Percentiles rank a stretch among this genome's conserved stretches.
phyloP scores from a whole-genome alignment of 53 echinoderm and acorn worm species.

The Apostichopus leukothele region DNA sequence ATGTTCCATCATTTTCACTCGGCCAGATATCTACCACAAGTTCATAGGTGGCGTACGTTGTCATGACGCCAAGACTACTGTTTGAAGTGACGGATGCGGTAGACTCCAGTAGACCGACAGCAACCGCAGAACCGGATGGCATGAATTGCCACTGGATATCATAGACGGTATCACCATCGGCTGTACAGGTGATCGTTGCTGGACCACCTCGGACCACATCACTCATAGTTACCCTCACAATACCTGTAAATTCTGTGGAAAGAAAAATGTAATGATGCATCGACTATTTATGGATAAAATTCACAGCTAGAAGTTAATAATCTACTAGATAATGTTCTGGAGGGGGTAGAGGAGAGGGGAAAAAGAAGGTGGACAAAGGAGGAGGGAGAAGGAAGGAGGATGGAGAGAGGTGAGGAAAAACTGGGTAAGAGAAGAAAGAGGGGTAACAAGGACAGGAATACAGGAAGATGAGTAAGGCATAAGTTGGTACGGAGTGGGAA shows the following conservation, averaged over 20 bases:
- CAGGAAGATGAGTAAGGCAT: too few relatives aligned
- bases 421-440: too few relatives aligned
- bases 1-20: slow-evolving; percentile 3
- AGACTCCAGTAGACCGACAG: background rate
- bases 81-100: background rate
- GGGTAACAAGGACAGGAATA: too few relatives aligned
- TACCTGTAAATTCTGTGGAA: background rate
- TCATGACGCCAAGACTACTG: background rate
- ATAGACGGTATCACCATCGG: background rate
- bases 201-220: background rate
- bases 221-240: background rate
- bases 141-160: background rate
- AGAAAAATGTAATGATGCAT: background rate
- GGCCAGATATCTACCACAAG: slow-evolving; percentile 3
- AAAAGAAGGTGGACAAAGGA: background rate
- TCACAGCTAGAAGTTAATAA: background rate
- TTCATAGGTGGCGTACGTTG: background rate
- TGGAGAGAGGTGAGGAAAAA: too few relatives aligned
- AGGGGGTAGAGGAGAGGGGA: background rate
- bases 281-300: background rate
- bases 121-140: background rate
- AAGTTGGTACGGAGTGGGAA: too few relatives aligned
- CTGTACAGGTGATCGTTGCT: background rate
- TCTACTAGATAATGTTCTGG: too few relatives aligned
- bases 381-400: too few relatives aligned